Conservation (phyloP, 64 coral and sea anemone species). For the Montipora cactus region DNA sequence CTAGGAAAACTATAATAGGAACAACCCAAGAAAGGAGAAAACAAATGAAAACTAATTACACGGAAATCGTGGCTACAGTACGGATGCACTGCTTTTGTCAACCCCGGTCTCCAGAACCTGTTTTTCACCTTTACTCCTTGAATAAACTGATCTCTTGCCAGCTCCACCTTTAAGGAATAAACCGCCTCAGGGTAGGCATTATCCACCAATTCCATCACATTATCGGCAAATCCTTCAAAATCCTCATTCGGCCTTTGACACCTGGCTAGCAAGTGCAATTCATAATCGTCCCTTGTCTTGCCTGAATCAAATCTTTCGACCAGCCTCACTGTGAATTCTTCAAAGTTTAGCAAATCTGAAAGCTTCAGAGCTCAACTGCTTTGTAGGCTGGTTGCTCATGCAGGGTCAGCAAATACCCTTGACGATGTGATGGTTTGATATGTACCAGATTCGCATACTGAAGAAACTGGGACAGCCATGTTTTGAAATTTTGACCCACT, state of each 20-base stretch:
- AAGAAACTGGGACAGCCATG: slow-evolving; percentile 42
- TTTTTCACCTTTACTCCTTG: not conserved
- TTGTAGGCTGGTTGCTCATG: slow-evolving; percentile 58
- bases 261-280: slow-evolving; percentile 17
- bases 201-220: slow-evolving; percentile 25
- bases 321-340: not conserved
- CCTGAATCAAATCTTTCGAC: slow-evolving; percentile 59
- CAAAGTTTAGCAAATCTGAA: not conserved
- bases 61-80: no score
- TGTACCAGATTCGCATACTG: slow-evolving; percentile 9
- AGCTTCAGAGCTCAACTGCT: slow-evolving; percentile 59
- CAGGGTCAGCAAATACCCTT: slow-evolving; percentile 56
- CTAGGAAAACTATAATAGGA: no score
- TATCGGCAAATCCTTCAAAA: slow-evolving; percentile 11
- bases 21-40: no score
- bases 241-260: slow-evolving; percentile 43
- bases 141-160: slow-evolving; percentile 49
- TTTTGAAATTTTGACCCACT: slow-evolving; percentile 49
- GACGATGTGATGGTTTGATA: not conserved
- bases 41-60: no score
- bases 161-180: slow-evolving; percentile 44
- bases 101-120: no score
- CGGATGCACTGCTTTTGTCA: no score
- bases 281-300: slow-evolving; percentile 59
- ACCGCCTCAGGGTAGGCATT: not conserved